Percentiles rank a stretch among this genome's conserved stretches.
Conservation (phyloP, 2,797 vertebrate species). For the Tolypeutes matacus region DNA sequence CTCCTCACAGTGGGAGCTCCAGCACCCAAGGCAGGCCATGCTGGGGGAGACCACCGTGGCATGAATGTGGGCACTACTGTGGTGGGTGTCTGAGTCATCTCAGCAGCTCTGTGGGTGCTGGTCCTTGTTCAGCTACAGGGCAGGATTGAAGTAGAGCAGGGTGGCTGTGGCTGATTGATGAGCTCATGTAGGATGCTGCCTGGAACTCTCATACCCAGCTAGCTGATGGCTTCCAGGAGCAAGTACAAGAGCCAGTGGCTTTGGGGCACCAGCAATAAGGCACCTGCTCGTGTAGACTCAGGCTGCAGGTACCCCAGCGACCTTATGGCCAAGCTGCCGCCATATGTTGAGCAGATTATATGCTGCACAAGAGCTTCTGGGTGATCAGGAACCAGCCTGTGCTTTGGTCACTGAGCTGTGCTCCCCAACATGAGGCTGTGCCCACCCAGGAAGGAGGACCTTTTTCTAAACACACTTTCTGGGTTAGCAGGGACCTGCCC, state of each 20-base stretch:
- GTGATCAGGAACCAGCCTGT: not conserved
- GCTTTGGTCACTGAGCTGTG: not conserved
- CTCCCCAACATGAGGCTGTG: not conserved
- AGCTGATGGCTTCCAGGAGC: not conserved
- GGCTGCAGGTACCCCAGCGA: too few species aligned
- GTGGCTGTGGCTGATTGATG: not conserved
- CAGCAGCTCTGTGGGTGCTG: not conserved
- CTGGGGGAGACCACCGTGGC: not conserved
- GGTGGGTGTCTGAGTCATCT: not conserved
- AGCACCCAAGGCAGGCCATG: rapidly evolving
- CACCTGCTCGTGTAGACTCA: rapidly evolving
- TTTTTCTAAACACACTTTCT: not conserved
- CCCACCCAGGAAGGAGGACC: not conserved
- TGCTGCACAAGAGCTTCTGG: not conserved
- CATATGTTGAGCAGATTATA: not conserved
- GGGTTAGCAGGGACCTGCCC: not conserved
- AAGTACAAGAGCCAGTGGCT: not conserved
- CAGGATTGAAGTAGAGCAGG: not conserved
- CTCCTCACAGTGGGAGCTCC: not conserved
- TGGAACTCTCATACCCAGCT: not conserved
- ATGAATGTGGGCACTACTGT: not conserved
- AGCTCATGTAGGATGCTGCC: not conserved
- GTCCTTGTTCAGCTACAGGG: not conserved
- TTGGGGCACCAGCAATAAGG: not conserved
- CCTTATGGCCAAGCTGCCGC: not conserved